phyloP scores from a whole-genome alignment of 2,888 invertebrate species.

The Agrochola litura region DNA sequence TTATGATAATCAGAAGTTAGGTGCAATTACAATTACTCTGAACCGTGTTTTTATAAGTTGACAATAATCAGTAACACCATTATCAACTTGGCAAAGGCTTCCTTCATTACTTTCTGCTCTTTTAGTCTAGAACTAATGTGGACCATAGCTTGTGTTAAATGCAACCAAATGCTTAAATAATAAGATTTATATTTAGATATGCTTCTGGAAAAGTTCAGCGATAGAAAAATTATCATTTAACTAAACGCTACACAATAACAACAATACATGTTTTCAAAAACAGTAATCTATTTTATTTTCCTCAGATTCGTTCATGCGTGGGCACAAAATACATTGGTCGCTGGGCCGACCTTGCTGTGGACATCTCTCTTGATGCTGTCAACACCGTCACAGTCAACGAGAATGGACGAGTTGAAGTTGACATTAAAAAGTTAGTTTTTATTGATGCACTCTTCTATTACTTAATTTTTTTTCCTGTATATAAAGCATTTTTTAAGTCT shows the following conservation, averaged over 20 bases:
- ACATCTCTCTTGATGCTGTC: slow-evolving; percentile 98
- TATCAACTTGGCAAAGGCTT: not conserved
- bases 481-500: too few relatives aligned
- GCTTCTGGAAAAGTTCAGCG: too few relatives aligned
- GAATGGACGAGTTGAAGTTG: slow-evolving; percentile 97
- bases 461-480: too few relatives aligned
- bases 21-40: too few relatives aligned
- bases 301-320: slow-evolving; percentile 95
- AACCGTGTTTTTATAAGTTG: too few relatives aligned
- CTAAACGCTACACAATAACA: not conserved
- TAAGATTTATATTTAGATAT: too few relatives aligned
- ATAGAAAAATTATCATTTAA: too few relatives aligned
- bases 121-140: not conserved
- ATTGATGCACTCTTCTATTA: not conserved
- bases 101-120: not conserved
- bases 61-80: too few relatives aligned
- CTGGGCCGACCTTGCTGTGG: slow-evolving; percentile 98
- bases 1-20: too few relatives aligned
- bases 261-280: not conserved
- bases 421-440: slow-evolving; percentile 95
- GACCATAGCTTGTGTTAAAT: not conserved
- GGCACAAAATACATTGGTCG: slow-evolving; percentile 99
- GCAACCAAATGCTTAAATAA: not conserved
- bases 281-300: slow-evolving; percentile 10
- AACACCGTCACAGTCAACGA: slow-evolving; percentile 97